Conservation (phyloP, 2,888 invertebrate species). For the Acronicta aceris region DNA sequence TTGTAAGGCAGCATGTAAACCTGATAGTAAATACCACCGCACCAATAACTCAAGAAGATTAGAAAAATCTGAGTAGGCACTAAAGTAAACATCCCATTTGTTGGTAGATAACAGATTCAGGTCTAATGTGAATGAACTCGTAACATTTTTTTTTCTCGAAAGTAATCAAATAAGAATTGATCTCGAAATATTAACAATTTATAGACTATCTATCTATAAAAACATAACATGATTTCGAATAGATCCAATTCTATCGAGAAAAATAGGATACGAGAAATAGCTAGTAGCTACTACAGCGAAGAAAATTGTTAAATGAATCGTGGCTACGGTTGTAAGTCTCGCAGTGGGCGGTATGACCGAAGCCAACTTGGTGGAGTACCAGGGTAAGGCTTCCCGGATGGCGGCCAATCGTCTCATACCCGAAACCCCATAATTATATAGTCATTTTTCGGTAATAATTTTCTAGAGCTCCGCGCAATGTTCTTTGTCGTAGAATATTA, state of each 20-base stretch:
- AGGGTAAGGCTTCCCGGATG: constrained; percentile 28
- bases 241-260: constrained; percentile 21
- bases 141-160: not conserved
- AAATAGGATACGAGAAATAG: constrained; percentile 38
- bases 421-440: constrained; percentile 6
- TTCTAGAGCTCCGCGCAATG: not conserved
- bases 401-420: constrained; percentile 14
- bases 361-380: constrained; percentile 39
- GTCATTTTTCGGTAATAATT: not conserved
- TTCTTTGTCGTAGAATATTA: not conserved
- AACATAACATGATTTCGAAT: constrained; percentile 1
- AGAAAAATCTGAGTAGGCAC: not conserved
- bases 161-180: not conserved
- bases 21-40: not conserved
- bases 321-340: constrained; percentile 69
- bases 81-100: not conserved
- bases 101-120: not conserved
- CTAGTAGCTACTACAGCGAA: constrained; percentile 11
- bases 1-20: no score
- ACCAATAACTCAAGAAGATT: not conserved
- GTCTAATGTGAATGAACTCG: not conserved
- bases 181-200: not conserved
- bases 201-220: no score
- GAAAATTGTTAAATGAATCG: constrained; percentile 71
- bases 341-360: constrained; percentile 60